Evolutionary conservation across 2,797 vertebrate species (phyloP).

Genomic region (Anas bahamensis): DNA sequence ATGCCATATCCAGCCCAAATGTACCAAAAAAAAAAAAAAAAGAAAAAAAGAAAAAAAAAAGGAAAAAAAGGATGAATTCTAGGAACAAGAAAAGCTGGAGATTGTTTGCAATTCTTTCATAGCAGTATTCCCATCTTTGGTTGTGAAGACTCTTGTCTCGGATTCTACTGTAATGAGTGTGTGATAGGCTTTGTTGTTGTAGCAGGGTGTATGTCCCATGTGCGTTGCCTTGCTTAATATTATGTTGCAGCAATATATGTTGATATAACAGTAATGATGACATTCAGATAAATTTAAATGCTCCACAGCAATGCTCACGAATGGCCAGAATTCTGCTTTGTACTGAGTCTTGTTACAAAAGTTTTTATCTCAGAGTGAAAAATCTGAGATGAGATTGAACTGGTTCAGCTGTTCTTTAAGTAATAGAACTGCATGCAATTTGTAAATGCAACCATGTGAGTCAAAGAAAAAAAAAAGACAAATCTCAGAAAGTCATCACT

Average conservation of each 20-base stretch:
- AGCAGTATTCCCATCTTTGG: neutral
- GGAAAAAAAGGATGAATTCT: neutral
- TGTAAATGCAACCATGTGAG: neutral
- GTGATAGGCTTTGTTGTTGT: neutral
- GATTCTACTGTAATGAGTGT: neutral
- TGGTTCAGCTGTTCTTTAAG: neutral
- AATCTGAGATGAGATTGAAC: neutral
- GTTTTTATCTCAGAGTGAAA: neutral
- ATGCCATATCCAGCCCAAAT: neutral
- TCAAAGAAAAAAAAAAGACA: neutral
- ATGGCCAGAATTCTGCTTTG: neutral
- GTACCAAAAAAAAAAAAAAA: neutral
- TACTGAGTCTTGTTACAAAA: neutral
- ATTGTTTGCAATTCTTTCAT: neutral
- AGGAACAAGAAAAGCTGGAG: neutral
- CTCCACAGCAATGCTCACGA: neutral
- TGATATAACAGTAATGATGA: neutral
- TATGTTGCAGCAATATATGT: neutral
- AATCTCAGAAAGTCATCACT: neutral
- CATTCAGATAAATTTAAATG: slow-evolving; percentile 2
- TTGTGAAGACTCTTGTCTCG: neutral
- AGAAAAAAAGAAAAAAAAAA: fast-evolving
- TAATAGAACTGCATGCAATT: neutral
- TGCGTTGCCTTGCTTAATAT: neutral
- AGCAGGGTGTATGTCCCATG: neutral